A percentile compares a stretch with the other conserved stretches of the same genome.
Evolutionary conservation across 2,113 vertebrate genomes (phyloP).

Genomic region (Pterocles orientalis): DNA sequence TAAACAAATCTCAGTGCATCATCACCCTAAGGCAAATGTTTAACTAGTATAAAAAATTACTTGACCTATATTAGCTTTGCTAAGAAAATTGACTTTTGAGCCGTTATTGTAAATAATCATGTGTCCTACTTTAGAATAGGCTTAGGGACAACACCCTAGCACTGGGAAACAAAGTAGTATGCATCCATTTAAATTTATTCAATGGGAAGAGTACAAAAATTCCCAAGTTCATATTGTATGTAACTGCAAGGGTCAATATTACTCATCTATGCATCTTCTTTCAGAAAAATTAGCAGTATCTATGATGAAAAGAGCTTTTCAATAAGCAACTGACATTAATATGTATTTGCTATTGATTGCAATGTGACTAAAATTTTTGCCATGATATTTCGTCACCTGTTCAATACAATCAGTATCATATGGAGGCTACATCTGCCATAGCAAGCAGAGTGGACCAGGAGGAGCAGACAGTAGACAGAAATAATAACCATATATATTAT

Average conservation of each 20-base stretch:
- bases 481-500: not conserved
- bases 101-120: not conserved
- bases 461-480: not conserved
- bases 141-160: not conserved
- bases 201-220: not conserved
- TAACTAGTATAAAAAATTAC: not conserved
- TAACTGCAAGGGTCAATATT: not conserved
- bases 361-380: not conserved
- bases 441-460: not conserved
- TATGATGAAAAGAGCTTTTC: not conserved
- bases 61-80: not conserved
- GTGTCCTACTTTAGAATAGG: not conserved
- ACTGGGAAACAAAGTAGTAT: not conserved
- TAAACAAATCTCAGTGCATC: not conserved
- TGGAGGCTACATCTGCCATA: not conserved
- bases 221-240: not conserved
- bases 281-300: not conserved
- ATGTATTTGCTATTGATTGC: not conserved
- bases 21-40: not conserved
- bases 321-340: not conserved
- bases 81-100: not conserved
- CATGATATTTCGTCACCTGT: not conserved
- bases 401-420: not conserved
- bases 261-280: not conserved
- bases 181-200: not conserved